Conservation (phyloP, 2,797 vertebrate species). For the Nothura maculosa region DNA sequence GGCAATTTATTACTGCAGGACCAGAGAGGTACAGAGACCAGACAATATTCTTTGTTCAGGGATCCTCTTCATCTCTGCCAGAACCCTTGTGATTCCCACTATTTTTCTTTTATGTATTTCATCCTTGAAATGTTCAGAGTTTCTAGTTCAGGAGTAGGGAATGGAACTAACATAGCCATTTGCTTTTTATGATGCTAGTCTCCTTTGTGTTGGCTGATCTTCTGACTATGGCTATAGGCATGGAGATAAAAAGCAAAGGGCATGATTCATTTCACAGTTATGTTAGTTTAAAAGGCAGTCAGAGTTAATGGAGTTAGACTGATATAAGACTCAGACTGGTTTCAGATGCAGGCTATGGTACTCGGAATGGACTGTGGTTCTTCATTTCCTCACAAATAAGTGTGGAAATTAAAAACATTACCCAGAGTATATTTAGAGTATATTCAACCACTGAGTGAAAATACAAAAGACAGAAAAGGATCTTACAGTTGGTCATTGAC, state of each 20-base stretch:
- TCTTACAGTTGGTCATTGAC: background rate
- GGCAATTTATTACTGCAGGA: background rate
- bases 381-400: background rate
- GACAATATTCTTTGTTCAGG: background rate
- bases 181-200: background rate
- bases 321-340: background rate
- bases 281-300: background rate
- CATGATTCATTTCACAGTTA: background rate
- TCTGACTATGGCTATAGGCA: background rate
- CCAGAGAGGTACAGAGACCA: background rate
- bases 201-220: background rate
- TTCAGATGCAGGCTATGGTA: background rate
- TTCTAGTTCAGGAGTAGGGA: background rate
- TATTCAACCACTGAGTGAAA: background rate
- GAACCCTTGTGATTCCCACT: background rate
- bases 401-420: background rate
- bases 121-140: background rate
- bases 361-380: background rate
- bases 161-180: background rate
- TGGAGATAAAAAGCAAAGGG: background rate
- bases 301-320: background rate
- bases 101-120: background rate
- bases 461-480: background rate
- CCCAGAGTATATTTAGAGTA: background rate
- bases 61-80: background rate